Evolutionary conservation across 2,888 invertebrate species (phyloP).

Genomic region (Dastarcus helophoroides): DNA sequence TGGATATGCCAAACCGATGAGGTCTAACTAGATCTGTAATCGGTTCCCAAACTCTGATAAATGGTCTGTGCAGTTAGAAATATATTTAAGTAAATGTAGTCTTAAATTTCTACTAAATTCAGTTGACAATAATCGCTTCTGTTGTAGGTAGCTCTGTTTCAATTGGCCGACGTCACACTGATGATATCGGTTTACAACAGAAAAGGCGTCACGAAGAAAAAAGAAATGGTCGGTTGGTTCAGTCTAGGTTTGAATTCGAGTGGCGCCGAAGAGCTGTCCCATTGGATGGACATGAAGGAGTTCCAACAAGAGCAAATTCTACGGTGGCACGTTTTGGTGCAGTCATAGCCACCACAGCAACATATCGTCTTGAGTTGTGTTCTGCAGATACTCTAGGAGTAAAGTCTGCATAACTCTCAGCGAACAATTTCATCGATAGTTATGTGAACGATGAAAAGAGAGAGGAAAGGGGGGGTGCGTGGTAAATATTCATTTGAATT

Average conservation of each 20-base stretch:
- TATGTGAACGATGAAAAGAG: too few relatives aligned
- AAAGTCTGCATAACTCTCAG: too few relatives aligned
- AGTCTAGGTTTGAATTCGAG: constrained; percentile 85
- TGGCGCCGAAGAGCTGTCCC: constrained; percentile 81
- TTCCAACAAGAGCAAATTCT: constrained; percentile 82
- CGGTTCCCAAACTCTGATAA: too few relatives aligned
- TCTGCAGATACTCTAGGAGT: too few relatives aligned
- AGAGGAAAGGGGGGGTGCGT: too few relatives aligned
- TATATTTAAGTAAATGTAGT: too few relatives aligned
- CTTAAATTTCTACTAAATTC: too few relatives aligned
- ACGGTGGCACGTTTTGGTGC: constrained; percentile 85
- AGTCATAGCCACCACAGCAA: constrained; percentile 41
- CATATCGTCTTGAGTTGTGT: constrained; percentile 12
- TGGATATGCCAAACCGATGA: too few relatives aligned
- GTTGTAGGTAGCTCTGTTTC: constrained; percentile 80
- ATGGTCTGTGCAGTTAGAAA: too few relatives aligned
- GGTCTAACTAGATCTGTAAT: too few relatives aligned
- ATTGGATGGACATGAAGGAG: constrained; percentile 90
- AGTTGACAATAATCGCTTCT: neutral
- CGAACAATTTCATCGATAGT: too few relatives aligned
- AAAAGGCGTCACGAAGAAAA: constrained; percentile 82
- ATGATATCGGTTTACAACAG: constrained; percentile 90
- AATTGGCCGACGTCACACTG: constrained; percentile 86
- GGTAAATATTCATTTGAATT: too few relatives aligned
- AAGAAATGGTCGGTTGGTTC: constrained; percentile 97